These are phyloP conservation scores for Lagria hirta DNA, from an alignment of 2,888 invertebrate genomes.

Conservation along the genomic window DNA sequence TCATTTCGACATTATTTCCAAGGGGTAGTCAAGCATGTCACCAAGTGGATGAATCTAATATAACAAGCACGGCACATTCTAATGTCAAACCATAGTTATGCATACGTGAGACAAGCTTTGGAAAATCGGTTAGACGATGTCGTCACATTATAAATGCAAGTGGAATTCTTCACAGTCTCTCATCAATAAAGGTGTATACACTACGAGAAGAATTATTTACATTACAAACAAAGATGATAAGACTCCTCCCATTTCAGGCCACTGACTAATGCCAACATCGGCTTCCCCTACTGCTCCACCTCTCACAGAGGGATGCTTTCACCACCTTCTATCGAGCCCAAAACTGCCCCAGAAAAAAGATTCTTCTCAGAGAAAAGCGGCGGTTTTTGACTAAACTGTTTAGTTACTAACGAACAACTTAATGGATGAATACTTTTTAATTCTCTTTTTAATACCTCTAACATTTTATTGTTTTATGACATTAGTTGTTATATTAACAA, in stretches of 20 bases:
- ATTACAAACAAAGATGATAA: slow-evolving; percentile 59
- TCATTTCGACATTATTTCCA: slow-evolving; percentile 49
- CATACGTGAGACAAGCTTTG: slow-evolving; percentile 48
- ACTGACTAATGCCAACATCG: slow-evolving; percentile 54
- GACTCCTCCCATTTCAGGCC: slow-evolving; percentile 54
- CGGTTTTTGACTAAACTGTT: slow-evolving; percentile 19
- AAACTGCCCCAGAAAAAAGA: too few relatives aligned
- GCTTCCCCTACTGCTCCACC: slow-evolving; percentile 39
- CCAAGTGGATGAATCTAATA: slow-evolving; percentile 52
- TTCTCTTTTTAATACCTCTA: too few relatives aligned
- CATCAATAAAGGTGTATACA: slow-evolving; percentile 62
- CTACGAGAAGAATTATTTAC: slow-evolving; percentile 75
- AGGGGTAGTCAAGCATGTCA: slow-evolving; percentile 47
- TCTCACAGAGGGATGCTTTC: slow-evolving; percentile 32
- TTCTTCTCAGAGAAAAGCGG: slow-evolving; percentile 6
- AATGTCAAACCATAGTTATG: slow-evolving; percentile 53
- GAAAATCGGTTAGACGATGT: slow-evolving; percentile 45
- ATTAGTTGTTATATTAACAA: too few relatives aligned
- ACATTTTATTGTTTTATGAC: too few relatives aligned
- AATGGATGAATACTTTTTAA: too few relatives aligned
- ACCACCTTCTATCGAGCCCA: too few relatives aligned
- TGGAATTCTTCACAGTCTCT: slow-evolving; percentile 48
- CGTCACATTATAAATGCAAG: slow-evolving; percentile 36
- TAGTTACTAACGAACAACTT: slow-evolving; percentile 16
- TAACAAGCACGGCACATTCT: slow-evolving; percentile 50